These are phyloP conservation scores for Esox niger DNA, from an alignment of 2,113 vertebrate genomes.

Conservation along the genomic window DNA sequence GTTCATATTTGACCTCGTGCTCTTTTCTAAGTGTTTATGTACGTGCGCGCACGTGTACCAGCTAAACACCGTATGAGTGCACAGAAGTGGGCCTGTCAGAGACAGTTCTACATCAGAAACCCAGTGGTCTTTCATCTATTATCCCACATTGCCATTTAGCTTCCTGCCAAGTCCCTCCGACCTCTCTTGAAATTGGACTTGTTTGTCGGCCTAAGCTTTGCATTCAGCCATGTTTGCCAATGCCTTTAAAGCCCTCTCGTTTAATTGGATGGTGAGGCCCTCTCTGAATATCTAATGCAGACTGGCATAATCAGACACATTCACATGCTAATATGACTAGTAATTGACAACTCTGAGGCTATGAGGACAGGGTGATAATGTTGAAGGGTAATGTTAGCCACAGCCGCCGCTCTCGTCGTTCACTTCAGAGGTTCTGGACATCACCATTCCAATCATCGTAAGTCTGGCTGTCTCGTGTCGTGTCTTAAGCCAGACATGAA, in stretches of 20 bases:
- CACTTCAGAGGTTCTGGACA: too few species aligned
- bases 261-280: slow-evolving; percentile 70
- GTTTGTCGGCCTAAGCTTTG: slow-evolving; percentile 73
- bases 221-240: slow-evolving; percentile 72
- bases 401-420: neutral
- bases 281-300: slow-evolving; percentile 68
- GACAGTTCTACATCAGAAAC: slow-evolving; percentile 14
- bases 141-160: slow-evolving; percentile 71
- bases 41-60: accelerated
- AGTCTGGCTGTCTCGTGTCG: too few species aligned
- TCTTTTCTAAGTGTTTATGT: neutral
- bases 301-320: slow-evolving; percentile 67
- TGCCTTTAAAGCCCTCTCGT: slow-evolving; percentile 69
- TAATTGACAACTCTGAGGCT: neutral
- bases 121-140: slow-evolving; percentile 30
- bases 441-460: too few species aligned
- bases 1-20: too few species aligned
- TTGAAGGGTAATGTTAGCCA: neutral
- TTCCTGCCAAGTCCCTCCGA: slow-evolving; percentile 65
- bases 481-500: too few species aligned
- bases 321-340: slow-evolving; percentile 62
- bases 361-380: neutral
- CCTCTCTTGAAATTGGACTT: slow-evolving; percentile 67
- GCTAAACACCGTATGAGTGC: too few species aligned
- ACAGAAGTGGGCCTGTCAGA: slow-evolving; percentile 7